Percentiles rank a stretch among this genome's conserved stretches.
phyloP scores from a whole-genome alignment of 1,140 invertebrate genomes.

The Drosophila suzukii region DNA sequence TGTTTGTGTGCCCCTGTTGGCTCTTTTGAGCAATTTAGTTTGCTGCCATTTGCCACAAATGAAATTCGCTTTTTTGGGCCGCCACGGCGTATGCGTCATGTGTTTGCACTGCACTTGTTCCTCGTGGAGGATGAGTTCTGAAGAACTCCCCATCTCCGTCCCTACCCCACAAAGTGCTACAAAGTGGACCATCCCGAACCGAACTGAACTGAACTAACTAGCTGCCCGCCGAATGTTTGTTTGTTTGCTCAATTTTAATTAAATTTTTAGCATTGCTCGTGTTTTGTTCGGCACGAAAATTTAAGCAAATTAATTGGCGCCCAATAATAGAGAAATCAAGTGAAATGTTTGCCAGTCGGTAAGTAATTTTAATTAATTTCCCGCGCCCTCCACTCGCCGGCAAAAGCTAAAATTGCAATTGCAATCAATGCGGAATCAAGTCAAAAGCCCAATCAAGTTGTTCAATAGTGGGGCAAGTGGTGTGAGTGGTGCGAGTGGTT shows the following conservation, averaged over 20 bases:
- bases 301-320: constrained; percentile 63
- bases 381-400: neutral
- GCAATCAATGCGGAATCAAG: constrained; percentile 61
- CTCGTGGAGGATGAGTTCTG: constrained; percentile 20
- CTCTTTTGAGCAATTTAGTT: constrained; percentile 63
- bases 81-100: constrained; percentile 55
- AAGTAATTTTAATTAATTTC: constrained; percentile 74
- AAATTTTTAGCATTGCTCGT: constrained; percentile 65
- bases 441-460: constrained; percentile 41
- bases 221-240: constrained; percentile 27
- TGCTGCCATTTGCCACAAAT: constrained; percentile 67
- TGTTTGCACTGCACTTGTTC: constrained; percentile 70
- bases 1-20: constrained; percentile 18
- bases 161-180: neutral
- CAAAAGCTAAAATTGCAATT: constrained; percentile 60
- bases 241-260: constrained; percentile 63
- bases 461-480: constrained; percentile 10
- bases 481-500: neutral
- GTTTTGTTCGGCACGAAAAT: constrained; percentile 51
- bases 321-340: constrained; percentile 46
- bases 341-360: constrained; percentile 28
- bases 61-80: constrained; percentile 63
- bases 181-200: constrained; percentile 15
- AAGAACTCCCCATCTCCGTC: constrained; percentile 12
- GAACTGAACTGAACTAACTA: constrained; percentile 26